A percentile compares a stretch with the other conserved stretches of the same genome.
These are phyloP conservation scores for Geothlypis trichas DNA, from an alignment of 2,113 vertebrate genomes.

Conservation along the genomic window DNA sequence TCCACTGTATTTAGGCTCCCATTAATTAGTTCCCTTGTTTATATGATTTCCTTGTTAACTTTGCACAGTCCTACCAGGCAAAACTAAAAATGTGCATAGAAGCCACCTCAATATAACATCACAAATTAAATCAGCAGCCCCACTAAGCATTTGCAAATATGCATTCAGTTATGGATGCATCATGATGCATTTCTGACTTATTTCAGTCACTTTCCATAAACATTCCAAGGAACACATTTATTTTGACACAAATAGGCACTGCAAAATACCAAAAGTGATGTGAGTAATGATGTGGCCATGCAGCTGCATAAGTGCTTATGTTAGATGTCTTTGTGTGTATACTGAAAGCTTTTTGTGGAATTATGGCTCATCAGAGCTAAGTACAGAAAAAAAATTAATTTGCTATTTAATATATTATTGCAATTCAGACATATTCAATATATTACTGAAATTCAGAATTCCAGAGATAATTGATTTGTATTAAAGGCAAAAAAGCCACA, in stretches of 20 bases:
- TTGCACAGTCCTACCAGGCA: background rate
- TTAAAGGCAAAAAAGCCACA: background rate
- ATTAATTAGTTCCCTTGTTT: background rate
- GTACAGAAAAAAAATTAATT: background rate
- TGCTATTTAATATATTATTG: background rate
- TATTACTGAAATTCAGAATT: background rate
- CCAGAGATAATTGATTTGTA: background rate
- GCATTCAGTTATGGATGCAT: background rate
- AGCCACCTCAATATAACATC: background rate
- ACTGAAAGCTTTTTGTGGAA: background rate
- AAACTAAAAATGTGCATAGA: background rate
- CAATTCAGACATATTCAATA: background rate
- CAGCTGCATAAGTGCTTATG: background rate
- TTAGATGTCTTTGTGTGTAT: background rate
- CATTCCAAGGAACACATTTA: background rate
- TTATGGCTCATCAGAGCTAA: background rate
- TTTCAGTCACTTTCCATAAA: slow-evolving; percentile 13
- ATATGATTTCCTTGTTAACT: background rate
- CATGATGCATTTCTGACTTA: background rate
- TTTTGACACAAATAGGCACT: background rate
- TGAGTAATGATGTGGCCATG: background rate
- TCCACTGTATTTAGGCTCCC: background rate
- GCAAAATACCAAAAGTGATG: background rate
- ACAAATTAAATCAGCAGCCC: background rate
- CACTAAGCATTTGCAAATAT: background rate